Evolutionary conservation across 2,113 vertebrate genomes (phyloP).

Genomic region (Crotalus helleri): DNA sequence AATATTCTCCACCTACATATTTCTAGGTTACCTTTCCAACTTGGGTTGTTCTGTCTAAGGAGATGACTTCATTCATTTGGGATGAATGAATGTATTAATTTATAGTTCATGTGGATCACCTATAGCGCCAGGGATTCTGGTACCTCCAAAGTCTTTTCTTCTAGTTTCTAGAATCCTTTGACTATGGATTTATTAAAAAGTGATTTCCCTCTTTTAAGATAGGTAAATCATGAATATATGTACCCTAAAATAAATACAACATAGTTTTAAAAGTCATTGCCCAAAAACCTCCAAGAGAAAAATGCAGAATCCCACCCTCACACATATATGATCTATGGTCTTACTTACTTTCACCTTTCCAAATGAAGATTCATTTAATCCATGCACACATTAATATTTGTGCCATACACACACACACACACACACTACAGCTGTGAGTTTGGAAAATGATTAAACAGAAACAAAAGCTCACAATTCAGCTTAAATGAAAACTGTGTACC

Average conservation of each 20-base stretch:
- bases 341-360: not conserved
- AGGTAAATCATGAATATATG: not conserved
- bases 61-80: not conserved
- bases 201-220: not conserved
- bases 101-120: not conserved
- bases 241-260: not conserved
- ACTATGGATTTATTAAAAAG: not conserved
- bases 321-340: not conserved
- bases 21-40: not conserved
- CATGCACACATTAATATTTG: not conserved
- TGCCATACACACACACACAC: no score
- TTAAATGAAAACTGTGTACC: not conserved
- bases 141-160: not conserved
- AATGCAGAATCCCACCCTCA: not conserved
- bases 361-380: not conserved
- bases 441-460: not conserved
- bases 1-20: not conserved
- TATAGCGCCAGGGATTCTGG: not conserved
- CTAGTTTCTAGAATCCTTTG: not conserved
- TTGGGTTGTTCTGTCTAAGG: not conserved
- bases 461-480: conserved; percentile 27
- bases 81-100: not conserved
- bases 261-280: not conserved
- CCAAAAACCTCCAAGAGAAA: not conserved
- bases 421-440: no score